Base-by-base conservation (phyloP, 2,797 vertebrate species). In the Peromyscus nudipes region DNA sequence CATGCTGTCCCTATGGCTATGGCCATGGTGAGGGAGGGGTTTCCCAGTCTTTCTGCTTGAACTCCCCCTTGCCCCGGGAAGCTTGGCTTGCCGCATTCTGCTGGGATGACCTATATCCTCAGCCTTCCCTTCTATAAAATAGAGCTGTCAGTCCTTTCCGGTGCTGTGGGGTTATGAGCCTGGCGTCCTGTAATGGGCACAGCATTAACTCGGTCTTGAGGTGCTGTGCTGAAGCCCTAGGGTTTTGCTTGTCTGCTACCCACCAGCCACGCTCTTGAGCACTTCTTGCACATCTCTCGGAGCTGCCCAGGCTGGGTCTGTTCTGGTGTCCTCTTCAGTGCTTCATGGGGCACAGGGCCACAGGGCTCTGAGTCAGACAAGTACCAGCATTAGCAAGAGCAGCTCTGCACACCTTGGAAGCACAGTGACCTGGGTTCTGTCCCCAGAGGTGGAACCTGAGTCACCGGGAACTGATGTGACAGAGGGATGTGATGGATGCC, bases 121-220 rank as follows among this genome's bases (percentile, higher is more conserved):
- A 1, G 73, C 43, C 92, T 96, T 64, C 79, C 95, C 67, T 62
- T 94, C 21, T 73, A 7, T 84, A 49, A 79, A 62, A 46, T 31
- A 46, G 91, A 87, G 37, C 76, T 75, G 6, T 40, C 4, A 49
- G 52, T 67, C 95, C 52, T 55, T 62, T 46, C 57, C 4, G 57
- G 65, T 43, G 65, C 73, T 16, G 21, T 43, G 60, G 64, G 34
- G 29, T 43, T 46, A 1, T 79, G 69, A 64, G 62, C 43, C 8
- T 84, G 21, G 71, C 49, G 10, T 89, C 43, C 62, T 34, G 93
- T 67, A 19, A 0, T 34, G 23, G 31, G n/a, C 25, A 46, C 31
- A 69, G 37, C 60, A 31, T 82, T 67, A 46, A 71, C 46, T 95
- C 64, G 37, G 0, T 60, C 27, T 71, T 1, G 2, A 49, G 64